Base-by-base conservation (phyloP, 2,113 vertebrate genomes). In the Amblyornis subalaris region DNA sequence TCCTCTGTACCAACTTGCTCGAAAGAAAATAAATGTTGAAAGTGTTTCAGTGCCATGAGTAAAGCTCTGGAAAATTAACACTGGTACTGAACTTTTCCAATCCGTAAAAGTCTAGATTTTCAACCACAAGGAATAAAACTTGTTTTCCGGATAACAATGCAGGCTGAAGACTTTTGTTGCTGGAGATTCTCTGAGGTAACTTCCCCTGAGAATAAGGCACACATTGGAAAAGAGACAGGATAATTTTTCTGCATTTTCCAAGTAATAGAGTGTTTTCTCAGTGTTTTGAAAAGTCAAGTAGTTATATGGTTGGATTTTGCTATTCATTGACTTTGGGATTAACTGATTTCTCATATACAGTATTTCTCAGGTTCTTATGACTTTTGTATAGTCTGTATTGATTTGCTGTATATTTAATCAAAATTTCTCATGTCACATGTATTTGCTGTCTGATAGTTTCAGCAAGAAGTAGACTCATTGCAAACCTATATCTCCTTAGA, bases 401-500 rank as follows among this genome's bases (percentile, higher is more conserved):
- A 95, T 94, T 95, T 94, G 47, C 61, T 88, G 28, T 95, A 85
- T 78, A 79, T 95, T 95, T 95, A 92, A 97, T 95, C 88, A 95
- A 95, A 95, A 95, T 96, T 94, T 97, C 96, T 96, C 28, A 6
- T 93, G 67, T 69, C 77, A 92, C 72, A 44, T 55, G 44, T 75
- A 95, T 97, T 95, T 87, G 53, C 80, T 94, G 42, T 93, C 89
- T 91, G 82, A 94, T 81, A 92, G 60, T 91, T 96, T 91, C 83
- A 62, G 64, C 76, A 70, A 89, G 64, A 89, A 65, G 80, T 87
- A 71, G 24, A 82, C 62, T 90, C 70, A 85, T 42, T 95, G 80
- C 89, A 96, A 97, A 96, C 94, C 88, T 93, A 35, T 47, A 10
- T 89, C 77, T 79, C 65, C 88, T 84, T 92, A 79, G n/a, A 94